Evolutionary conservation across 1,140 invertebrate genomes (phyloP).

Genomic region (Bombus huntii): DNA sequence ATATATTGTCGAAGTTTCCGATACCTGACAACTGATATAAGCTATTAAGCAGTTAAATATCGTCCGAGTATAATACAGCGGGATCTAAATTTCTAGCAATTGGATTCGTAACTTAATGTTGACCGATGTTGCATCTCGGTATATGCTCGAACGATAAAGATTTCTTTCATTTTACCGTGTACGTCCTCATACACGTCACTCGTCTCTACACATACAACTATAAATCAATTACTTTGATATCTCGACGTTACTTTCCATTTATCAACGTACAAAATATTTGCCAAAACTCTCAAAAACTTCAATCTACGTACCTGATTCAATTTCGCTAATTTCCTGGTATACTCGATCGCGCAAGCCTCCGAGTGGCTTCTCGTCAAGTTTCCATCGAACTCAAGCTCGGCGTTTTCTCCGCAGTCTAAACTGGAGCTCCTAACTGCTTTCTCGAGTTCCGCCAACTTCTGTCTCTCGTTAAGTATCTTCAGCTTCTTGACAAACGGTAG

Average conservation of each 20-base stretch:
- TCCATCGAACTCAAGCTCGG: slow-evolving; percentile 82
- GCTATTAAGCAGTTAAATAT: neutral
- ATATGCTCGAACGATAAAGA: neutral
- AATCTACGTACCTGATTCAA: slow-evolving; percentile 71
- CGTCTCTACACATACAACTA: neutral
- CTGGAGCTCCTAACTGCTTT: slow-evolving; percentile 90
- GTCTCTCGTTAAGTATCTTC: slow-evolving; percentile 93
- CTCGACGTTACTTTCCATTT: neutral
- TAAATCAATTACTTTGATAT: neutral
- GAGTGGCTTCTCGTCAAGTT: slow-evolving; percentile 86
- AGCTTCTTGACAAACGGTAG: slow-evolving; percentile 94
- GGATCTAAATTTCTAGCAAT: neutral
- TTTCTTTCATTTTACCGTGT: neutral
- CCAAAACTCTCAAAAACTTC: neutral
- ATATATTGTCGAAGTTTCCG: neutral
- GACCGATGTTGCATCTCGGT: neutral
- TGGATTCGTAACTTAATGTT: neutral
- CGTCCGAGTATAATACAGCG: neutral
- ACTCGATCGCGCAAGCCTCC: slow-evolving; percentile 83
- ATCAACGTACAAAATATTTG: neutral
- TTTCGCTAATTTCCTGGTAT: slow-evolving; percentile 77
- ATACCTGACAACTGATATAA: neutral
- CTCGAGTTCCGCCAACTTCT: slow-evolving; percentile 92
- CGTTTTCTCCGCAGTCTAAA: slow-evolving; percentile 88
- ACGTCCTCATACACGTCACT: neutral